Evolutionary conservation across 2,113 vertebrate genomes (phyloP).

Genomic region (Caretta caretta): DNA sequence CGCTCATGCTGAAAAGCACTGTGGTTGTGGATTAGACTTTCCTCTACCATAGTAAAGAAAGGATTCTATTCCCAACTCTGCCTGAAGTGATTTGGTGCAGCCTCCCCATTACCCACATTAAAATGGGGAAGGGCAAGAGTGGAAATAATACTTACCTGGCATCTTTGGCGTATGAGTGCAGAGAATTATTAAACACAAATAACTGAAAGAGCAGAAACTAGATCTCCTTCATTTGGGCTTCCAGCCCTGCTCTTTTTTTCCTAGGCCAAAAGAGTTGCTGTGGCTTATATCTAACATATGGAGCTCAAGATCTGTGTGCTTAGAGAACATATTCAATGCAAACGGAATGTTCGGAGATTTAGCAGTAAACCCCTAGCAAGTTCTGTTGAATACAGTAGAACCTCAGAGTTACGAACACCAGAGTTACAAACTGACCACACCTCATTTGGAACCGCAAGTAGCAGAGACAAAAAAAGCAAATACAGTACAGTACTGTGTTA

Average conservation of each 20-base stretch:
- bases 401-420: no score
- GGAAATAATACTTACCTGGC: not conserved
- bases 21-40: not conserved
- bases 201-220: not conserved
- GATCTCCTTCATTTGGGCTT: not conserved
- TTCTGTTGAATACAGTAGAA: not conserved
- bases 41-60: not conserved
- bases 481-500: no score
- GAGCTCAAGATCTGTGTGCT: not conserved
- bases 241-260: not conserved
- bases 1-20: not conserved
- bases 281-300: not conserved
- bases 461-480: no score
- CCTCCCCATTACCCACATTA: not conserved
- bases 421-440: no score
- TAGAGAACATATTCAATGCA: not conserved
- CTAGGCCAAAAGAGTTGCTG: not conserved
- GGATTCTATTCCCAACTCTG: constrained; percentile 23
- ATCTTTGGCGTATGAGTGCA: not conserved
- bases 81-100: not conserved
- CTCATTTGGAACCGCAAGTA: no score
- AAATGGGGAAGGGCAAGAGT: not conserved
- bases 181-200: not conserved
- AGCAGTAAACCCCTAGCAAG: not conserved
- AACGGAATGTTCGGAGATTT: not conserved